Percentiles rank a stretch among this genome's conserved stretches.
Conservation (phyloP, 2,113 vertebrate genomes). For the Mormyrus iriodes region DNA sequence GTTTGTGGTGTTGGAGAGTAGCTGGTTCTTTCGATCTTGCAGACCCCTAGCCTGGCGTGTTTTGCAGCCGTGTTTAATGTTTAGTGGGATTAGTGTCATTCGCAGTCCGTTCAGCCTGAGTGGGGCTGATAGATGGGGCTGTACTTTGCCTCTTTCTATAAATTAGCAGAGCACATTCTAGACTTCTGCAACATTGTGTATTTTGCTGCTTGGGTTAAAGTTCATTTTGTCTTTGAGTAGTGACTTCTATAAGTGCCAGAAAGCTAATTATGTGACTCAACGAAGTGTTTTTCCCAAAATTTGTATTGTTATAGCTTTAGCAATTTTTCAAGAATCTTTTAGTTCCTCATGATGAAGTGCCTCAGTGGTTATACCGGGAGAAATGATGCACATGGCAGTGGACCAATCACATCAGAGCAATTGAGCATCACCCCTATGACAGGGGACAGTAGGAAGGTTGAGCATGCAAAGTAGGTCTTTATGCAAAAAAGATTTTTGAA, state of each 20-base stretch:
- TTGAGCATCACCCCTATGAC: not conserved
- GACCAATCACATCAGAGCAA: not conserved
- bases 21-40: not conserved
- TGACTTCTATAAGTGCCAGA: not conserved
- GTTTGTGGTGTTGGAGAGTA: not conserved
- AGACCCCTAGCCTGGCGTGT: not conserved
- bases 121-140: not conserved
- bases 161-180: not conserved
- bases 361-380: not conserved
- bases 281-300: not conserved
- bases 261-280: not conserved
- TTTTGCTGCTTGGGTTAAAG: not conserved
- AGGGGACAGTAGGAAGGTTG: not conserved
- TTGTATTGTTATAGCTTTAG: not conserved
- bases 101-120: not conserved
- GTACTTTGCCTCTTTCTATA: not conserved
- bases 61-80: not conserved
- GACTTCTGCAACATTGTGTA: not conserved
- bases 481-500: not conserved
- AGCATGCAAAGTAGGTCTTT: not conserved
- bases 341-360: not conserved
- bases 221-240: not conserved
- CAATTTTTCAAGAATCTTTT: not conserved
- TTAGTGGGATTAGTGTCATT: not conserved
- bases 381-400: not conserved